Evolutionary conservation across 2,888 invertebrate genomes (phyloP).

Genomic region (Cerastis leucographa): DNA sequence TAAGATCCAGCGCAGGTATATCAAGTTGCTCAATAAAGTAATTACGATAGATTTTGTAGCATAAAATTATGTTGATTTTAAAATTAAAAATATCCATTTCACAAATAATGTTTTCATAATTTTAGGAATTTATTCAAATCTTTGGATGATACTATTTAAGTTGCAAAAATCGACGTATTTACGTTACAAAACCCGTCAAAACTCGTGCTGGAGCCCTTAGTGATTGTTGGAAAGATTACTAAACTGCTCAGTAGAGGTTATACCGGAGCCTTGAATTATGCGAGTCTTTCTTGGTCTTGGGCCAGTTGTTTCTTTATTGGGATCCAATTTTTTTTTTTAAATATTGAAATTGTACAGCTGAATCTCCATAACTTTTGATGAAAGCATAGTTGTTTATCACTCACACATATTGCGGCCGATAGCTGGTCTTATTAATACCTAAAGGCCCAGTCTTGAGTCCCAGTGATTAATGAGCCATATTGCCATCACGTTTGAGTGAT

Average conservation of each 20-base stretch:
- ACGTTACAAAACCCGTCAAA: not conserved
- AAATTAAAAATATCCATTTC: too few species aligned
- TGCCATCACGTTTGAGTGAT: conserved; percentile 61
- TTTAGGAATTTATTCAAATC: too few species aligned
- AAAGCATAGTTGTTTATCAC: not conserved
- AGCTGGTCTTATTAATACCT: conserved; percentile 44
- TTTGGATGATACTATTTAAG: not conserved
- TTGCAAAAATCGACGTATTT: not conserved
- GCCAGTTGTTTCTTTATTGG: not conserved
- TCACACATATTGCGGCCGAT: not conserved
- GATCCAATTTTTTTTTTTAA: not conserved
- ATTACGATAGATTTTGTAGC: too few species aligned
- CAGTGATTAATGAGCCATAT: conserved; percentile 59
- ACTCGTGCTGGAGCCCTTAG: not conserved
- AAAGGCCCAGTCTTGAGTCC: not conserved
- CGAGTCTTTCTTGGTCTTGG: not conserved
- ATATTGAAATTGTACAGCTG: not conserved
- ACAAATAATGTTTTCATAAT: too few species aligned
- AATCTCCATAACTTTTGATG: not conserved
- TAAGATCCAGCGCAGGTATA: not conserved
- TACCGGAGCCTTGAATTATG: not conserved
- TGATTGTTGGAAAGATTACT: not conserved
- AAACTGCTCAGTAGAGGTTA: not conserved
- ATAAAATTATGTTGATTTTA: too few species aligned
- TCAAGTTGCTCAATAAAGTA: not conserved